phyloP scores from a whole-genome alignment of 2,797 vertebrate genomes.

The Merluccius polli region DNA sequence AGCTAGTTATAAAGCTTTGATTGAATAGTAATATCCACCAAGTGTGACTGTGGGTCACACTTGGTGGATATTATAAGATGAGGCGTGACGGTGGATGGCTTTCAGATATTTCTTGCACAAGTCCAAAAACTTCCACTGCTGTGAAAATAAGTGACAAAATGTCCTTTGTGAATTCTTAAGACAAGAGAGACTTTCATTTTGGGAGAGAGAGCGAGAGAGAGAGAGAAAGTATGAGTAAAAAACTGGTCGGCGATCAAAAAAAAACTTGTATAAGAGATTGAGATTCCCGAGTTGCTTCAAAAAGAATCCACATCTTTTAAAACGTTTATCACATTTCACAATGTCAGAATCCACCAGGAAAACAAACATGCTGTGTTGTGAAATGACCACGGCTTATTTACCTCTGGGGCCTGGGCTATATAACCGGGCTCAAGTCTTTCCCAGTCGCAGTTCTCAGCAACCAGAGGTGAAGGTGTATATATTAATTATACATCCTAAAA shows the following conservation, averaged over 20 bases:
- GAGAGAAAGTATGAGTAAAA: too few relatives aligned
- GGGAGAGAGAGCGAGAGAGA: too few relatives aligned
- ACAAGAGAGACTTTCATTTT: neutral
- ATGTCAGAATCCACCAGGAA: conserved; percentile 25
- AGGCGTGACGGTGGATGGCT: neutral
- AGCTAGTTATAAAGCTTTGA: neutral
- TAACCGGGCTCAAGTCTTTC: conserved; percentile 9
- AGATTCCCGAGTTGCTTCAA: neutral
- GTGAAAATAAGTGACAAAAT: neutral
- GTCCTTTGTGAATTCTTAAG: too few relatives aligned
- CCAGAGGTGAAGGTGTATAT: neutral
- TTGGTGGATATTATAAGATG: neutral
- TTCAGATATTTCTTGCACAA: neutral
- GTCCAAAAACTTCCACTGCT: neutral
- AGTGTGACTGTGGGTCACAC: neutral
- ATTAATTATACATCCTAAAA: too few relatives aligned
- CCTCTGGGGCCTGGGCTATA: conserved; percentile 2
- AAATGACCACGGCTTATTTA: conserved; percentile 12
- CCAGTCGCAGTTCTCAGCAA: neutral
- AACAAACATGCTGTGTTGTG: conserved; percentile 21
- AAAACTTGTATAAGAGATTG: too few relatives aligned
- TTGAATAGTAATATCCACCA: neutral
- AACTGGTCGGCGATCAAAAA: too few relatives aligned
- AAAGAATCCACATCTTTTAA: neutral
- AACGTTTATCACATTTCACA: conserved; percentile 22